Evolutionary conservation across 2,113 vertebrate genomes (phyloP).

Genomic region (Pelvicachromis taeniatus): DNA sequence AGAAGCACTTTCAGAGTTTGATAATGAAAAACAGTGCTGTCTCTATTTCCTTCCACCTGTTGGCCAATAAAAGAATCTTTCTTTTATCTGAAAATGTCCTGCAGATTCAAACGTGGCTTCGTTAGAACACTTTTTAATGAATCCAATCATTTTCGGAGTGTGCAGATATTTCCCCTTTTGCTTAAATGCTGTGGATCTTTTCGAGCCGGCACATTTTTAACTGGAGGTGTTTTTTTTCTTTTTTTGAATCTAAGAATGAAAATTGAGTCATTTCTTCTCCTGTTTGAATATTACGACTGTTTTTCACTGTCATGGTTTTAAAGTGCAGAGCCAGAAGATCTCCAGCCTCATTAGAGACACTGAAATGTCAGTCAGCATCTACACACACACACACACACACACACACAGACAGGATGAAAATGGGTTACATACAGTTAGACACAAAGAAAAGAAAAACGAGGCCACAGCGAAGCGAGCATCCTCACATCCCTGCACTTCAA

Average conservation of each 20-base stretch:
- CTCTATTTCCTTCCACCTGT: background rate
- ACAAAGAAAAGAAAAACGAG: slow-evolving; percentile 5
- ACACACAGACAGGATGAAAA: background rate
- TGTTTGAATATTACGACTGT: background rate
- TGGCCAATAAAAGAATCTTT: background rate
- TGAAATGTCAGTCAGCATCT: background rate
- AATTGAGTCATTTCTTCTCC: background rate
- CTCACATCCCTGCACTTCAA: background rate
- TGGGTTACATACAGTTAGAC: slow-evolving; percentile 1
- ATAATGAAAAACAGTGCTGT: background rate
- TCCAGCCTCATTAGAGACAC: background rate
- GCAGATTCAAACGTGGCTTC: background rate
- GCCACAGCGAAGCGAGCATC: background rate
- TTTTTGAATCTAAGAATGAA: background rate
- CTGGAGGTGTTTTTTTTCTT: background rate
- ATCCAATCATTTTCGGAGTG: background rate
- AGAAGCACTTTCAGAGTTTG: background rate
- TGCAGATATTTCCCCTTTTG: background rate
- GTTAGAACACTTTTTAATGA: background rate
- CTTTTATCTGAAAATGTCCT: background rate
- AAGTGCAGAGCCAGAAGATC: background rate
- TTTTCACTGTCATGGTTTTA: background rate
- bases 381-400: background rate
- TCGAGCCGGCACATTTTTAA: background rate
- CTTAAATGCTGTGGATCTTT: background rate